These are phyloP conservation scores for Helicoverpa assulta DNA, from an alignment of 2,888 invertebrate species.

Conservation along the genomic window DNA sequence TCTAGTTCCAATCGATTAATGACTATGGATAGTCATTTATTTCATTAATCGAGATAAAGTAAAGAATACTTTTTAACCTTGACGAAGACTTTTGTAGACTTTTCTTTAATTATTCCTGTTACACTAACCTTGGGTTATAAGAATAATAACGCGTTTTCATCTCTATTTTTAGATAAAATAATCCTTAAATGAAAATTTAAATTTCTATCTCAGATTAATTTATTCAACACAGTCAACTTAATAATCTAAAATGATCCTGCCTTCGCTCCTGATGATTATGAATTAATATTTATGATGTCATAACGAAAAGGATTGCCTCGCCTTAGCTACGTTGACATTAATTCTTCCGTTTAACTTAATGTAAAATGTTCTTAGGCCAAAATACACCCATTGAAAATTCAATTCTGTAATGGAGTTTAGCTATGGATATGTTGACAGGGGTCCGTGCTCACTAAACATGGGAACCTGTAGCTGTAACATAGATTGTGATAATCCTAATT, in stretches of 20 bases:
- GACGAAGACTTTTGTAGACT: too few species aligned
- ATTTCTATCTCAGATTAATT: constrained; percentile 18
- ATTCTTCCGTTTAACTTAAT: constrained; percentile 56
- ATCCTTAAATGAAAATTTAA: constrained; percentile 10
- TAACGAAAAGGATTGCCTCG: constrained; percentile 59
- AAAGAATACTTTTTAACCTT: too few species aligned
- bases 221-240: constrained; percentile 21
- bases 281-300: constrained; percentile 63
- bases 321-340: constrained; percentile 55
- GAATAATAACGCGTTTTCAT: too few species aligned
- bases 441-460: constrained; percentile 43
- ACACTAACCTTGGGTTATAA: too few species aligned
- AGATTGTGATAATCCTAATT: constrained; percentile 54
- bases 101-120: too few species aligned
- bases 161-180: too few species aligned
- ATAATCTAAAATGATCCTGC: constrained; percentile 39
- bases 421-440: constrained; percentile 45
- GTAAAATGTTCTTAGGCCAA: constrained; percentile 61
- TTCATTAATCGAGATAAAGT: too few species aligned
- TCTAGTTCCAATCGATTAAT: constrained; percentile 24
- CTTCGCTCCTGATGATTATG: constrained; percentile 45
- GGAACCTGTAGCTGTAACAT: constrained; percentile 34
- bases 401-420: constrained; percentile 38
- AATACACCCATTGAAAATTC: constrained; percentile 57
- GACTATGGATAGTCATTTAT: not conserved